Percentiles rank a stretch among this genome's conserved stretches.
Evolutionary conservation across 1,140 invertebrate genomes (phyloP).

Genomic region (Drosophila pseudoobscura): DNA sequence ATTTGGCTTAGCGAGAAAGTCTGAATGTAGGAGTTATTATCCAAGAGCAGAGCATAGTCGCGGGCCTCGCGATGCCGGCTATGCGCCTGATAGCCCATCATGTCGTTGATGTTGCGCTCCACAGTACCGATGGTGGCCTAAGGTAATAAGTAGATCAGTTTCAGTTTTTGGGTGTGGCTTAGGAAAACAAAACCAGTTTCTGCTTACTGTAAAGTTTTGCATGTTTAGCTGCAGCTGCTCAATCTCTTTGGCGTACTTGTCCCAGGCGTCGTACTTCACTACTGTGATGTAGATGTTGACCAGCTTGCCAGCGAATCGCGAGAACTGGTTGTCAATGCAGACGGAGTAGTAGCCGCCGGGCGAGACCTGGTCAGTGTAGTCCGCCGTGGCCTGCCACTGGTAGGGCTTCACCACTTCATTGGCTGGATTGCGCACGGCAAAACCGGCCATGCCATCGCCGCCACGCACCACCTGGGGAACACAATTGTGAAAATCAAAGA

Average conservation of each 20-base stretch:
- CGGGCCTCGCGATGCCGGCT: constrained; percentile 90
- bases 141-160: constrained; percentile 66
- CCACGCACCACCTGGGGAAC: constrained; percentile 91
- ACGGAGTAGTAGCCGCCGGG: constrained; percentile 95
- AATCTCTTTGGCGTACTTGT: constrained; percentile 94
- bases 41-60: constrained; percentile 91
- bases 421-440: constrained; percentile 93
- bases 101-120: constrained; percentile 93
- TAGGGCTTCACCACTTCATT: constrained; percentile 94
- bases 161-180: constrained; percentile 13
- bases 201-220: constrained; percentile 93
- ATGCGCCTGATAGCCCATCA: constrained; percentile 92
- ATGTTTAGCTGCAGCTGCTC: constrained; percentile 94
- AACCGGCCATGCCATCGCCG: constrained; percentile 96
- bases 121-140: constrained; percentile 90
- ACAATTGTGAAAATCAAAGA: background rate
- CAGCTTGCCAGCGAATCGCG: constrained; percentile 94
- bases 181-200: constrained; percentile 31
- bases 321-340: constrained; percentile 97
- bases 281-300: constrained; percentile 97
- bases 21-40: constrained; percentile 94
- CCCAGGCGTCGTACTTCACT: constrained; percentile 97
- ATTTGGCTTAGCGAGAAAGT: constrained; percentile 95
- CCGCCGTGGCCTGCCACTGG: constrained; percentile 92
- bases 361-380: constrained; percentile 92